phyloP scores from a whole-genome alignment of 2,888 invertebrate species.

The Muschampia plurimacula region DNA sequence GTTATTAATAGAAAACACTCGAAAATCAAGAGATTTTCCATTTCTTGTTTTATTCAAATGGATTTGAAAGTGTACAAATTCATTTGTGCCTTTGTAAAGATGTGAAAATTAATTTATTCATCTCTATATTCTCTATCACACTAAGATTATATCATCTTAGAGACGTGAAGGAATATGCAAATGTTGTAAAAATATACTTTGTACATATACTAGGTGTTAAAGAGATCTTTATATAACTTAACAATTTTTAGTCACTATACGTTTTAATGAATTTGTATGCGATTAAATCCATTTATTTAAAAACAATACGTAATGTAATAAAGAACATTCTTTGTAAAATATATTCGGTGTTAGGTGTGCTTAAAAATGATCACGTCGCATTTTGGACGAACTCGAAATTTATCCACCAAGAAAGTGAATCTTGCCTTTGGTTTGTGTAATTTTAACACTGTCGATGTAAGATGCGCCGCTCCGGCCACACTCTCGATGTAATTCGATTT shows the following conservation, averaged over 20 bases:
- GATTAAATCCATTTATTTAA: constrained; percentile 5
- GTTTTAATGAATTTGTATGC: constrained; percentile 10
- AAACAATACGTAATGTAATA: not conserved
- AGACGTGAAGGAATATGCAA: constrained; percentile 7
- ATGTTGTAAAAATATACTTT: constrained; percentile 25
- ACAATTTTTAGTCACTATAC: constrained; percentile 12
- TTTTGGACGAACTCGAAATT: constrained; percentile 11
- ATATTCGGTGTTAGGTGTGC: not conserved
- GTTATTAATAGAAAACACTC: not conserved
- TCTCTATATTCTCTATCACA: not conserved
- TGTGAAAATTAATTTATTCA: constrained; percentile 15
- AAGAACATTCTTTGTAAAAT: not conserved
- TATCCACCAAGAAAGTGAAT: constrained; percentile 26
- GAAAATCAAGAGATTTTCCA: not conserved
- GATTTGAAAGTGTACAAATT: constrained; percentile 20
- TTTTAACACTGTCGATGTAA: constrained; percentile 15
- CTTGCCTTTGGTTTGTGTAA: constrained; percentile 19
- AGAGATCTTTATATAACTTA: constrained; percentile 24
- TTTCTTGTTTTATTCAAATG: not conserved
- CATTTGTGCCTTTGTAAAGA: constrained; percentile 31
- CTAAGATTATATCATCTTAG: constrained; percentile 6
- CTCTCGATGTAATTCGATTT: not conserved
- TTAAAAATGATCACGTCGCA: not conserved
- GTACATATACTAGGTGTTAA: constrained; percentile 29
- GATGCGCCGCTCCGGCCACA: constrained; percentile 1